Conservation (phyloP, 2,113 vertebrate species). For the Chitala chitala region DNA sequence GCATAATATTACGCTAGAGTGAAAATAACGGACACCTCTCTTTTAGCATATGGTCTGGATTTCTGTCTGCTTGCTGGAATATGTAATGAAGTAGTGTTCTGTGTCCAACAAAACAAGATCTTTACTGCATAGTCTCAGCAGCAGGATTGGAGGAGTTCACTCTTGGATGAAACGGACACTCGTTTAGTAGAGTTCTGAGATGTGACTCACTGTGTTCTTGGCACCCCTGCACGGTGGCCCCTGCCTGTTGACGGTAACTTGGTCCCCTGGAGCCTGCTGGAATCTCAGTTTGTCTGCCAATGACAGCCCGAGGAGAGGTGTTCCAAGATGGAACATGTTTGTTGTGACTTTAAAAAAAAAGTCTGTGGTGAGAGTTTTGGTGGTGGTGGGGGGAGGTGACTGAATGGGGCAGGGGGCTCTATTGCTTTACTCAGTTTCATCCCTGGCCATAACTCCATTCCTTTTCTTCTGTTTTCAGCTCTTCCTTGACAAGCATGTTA, state of each 20-base stretch:
- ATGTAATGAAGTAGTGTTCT: neutral
- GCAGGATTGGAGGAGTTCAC: neutral
- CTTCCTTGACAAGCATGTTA: neutral
- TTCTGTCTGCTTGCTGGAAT: neutral
- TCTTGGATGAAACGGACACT: conserved; percentile 16
- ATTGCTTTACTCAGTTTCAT: neutral
- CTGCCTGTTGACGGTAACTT: conserved; percentile 3
- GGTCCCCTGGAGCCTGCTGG: conserved; percentile 20
- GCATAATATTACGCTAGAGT: neutral
- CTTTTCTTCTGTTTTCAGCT: neutral
- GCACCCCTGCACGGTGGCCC: neutral
- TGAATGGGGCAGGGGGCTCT: neutral
- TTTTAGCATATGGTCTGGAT: neutral
- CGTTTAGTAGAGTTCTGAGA: conserved; percentile 22
- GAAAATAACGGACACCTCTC: neutral
- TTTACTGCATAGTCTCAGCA: neutral
- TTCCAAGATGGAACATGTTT: conserved; percentile 4
- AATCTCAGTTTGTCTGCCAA: conserved; percentile 19
- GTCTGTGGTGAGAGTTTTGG: neutral
- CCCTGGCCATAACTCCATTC: neutral
- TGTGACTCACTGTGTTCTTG: conserved; percentile 20
- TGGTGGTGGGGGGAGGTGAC: neutral
- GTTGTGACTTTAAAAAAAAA: neutral
- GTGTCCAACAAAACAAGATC: neutral
- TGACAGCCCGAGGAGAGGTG: neutral